phyloP scores from a whole-genome alignment of 2,888 invertebrate species.

The Hyposoter dolosus region DNA sequence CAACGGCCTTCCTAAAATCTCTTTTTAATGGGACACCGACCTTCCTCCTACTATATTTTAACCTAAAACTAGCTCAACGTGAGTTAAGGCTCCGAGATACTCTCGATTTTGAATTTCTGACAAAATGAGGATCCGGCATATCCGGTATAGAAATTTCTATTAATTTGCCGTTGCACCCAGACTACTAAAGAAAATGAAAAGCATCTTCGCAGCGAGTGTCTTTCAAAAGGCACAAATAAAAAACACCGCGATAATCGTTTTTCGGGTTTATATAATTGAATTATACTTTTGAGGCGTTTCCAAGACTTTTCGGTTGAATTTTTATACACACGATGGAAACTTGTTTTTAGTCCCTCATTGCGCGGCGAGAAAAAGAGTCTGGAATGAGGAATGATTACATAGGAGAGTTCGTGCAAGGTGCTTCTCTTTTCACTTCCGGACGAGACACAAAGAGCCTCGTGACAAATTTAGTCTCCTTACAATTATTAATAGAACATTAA shows the following conservation, averaged over 20 bases:
- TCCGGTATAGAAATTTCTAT: slow-evolving; percentile 50
- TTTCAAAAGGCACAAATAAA: slow-evolving; percentile 16
- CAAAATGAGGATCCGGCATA: slow-evolving; percentile 62
- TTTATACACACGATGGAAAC: background rate
- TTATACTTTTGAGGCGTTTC: slow-evolving; percentile 49
- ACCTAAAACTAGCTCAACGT: slow-evolving; percentile 36
- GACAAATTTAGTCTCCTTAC: slow-evolving; percentile 60
- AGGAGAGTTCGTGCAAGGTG: slow-evolving; percentile 34
- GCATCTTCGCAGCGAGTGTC: background rate
- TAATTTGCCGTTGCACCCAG: slow-evolving; percentile 46
- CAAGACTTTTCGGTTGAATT: slow-evolving; percentile 44
- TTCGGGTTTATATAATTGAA: slow-evolving; percentile 52
- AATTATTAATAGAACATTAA: slow-evolving; percentile 54
- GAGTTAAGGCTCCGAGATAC: slow-evolving; percentile 17
- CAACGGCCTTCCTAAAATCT: slow-evolving; percentile 77
- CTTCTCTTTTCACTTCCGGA: slow-evolving; percentile 57
- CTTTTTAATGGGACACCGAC: slow-evolving; percentile 81
- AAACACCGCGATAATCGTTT: slow-evolving; percentile 43
- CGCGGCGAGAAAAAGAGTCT: slow-evolving; percentile 9
- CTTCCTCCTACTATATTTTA: slow-evolving; percentile 57
- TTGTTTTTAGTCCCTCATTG: slow-evolving; percentile 25
- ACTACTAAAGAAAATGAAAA: slow-evolving; percentile 57
- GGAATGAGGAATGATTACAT: slow-evolving; percentile 54
- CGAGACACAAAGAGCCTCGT: slow-evolving; percentile 50
- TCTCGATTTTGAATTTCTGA: slow-evolving; percentile 54